A percentile compares a stretch with the other conserved stretches of the same genome.
Evolutionary conservation across 2,797 vertebrate genomes (phyloP).

Genomic region (Pantherophis alleghaniensis): DNA sequence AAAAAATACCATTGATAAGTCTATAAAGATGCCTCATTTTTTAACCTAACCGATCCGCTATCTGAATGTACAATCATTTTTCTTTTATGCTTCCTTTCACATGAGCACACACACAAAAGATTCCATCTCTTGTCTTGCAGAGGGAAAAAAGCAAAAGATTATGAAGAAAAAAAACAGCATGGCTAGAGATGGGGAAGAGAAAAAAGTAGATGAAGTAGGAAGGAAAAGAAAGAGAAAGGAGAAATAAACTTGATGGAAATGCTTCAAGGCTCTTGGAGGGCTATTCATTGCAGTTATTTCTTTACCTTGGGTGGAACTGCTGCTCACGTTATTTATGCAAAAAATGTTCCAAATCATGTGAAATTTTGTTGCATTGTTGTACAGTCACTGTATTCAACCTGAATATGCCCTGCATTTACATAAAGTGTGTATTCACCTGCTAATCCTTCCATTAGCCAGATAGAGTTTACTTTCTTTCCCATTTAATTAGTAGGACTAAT

Average conservation of each 20-base stretch:
- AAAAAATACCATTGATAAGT: not conserved
- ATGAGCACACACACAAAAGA: not conserved
- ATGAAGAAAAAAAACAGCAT: not conserved
- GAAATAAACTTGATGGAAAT: not conserved
- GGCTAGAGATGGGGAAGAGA: not conserved
- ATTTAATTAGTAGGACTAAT: conserved; percentile 26
- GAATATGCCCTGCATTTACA: not conserved
- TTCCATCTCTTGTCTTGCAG: not conserved
- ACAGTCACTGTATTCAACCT: not conserved
- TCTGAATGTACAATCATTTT: not conserved
- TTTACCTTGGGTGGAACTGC: not conserved
- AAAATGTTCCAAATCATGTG: not conserved
- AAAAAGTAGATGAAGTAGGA: not conserved
- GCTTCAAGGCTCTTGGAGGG: not conserved
- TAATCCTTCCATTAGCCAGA: conserved; percentile 27
- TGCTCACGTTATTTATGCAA: not conserved
- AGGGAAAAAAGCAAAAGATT: not conserved
- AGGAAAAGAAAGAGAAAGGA: not conserved
- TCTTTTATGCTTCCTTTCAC: not conserved
- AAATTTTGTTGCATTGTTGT: not conserved
- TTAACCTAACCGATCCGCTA: not conserved
- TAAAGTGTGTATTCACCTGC: not conserved
- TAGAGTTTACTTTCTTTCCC: not conserved
- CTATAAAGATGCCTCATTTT: not conserved
- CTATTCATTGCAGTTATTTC: not conserved